phyloP scores from a whole-genome alignment of 2,113 vertebrate genomes.

The Microtus montanus region DNA sequence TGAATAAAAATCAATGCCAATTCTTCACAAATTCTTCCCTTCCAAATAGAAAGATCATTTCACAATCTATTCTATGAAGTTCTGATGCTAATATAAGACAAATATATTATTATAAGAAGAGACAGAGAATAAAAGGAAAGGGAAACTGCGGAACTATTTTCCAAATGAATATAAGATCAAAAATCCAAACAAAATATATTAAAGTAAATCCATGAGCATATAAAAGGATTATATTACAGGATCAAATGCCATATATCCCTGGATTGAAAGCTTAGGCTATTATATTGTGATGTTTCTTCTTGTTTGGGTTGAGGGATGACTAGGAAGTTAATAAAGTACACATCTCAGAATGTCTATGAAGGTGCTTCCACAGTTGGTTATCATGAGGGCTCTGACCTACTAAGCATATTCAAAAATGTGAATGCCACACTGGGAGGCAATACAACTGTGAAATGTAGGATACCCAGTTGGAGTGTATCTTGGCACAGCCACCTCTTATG shows the following conservation, averaged over 20 bases:
- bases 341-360: not conserved
- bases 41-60: not conserved
- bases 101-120: not conserved
- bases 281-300: not conserved
- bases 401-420: not conserved
- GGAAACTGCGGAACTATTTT: not conserved
- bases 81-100: not conserved
- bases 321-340: not conserved
- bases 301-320: not conserved
- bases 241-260: not conserved
- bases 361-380: not conserved
- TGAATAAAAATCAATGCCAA: not conserved
- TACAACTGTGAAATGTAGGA: not conserved
- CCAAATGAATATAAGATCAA: not conserved
- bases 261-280: not conserved
- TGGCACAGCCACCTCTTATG: not conserved
- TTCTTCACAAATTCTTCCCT: not conserved
- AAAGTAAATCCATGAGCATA: not conserved
- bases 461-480: not conserved
- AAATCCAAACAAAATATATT: not conserved
- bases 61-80: not conserved
- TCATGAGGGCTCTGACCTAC: not conserved
- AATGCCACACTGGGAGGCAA: not conserved
- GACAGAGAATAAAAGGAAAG: not conserved
- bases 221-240: not conserved